A percentile compares a stretch with the other conserved stretches of the same genome.
Conservation (phyloP, 2,797 vertebrate genomes). For the Vultur gryphus region DNA sequence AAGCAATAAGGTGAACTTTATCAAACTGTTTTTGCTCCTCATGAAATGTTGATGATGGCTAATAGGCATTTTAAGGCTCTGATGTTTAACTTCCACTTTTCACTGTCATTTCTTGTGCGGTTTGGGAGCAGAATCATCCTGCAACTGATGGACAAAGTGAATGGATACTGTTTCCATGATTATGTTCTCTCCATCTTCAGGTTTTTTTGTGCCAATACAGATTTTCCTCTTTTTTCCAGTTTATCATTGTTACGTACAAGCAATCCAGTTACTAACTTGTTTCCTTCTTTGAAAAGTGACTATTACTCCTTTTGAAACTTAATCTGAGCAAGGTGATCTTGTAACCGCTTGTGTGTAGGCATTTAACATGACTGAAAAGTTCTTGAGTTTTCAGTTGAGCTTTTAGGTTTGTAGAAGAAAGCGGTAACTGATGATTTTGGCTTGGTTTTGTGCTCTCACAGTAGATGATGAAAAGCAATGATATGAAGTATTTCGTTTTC, state of each 20-base stretch:
- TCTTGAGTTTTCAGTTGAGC: background rate
- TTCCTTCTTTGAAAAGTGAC: background rate
- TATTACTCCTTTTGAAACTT: background rate
- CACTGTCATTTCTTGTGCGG: background rate
- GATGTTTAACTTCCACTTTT: background rate
- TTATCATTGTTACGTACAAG: background rate
- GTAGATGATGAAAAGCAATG: background rate
- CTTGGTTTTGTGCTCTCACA: background rate
- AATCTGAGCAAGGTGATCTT: background rate
- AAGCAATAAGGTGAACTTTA: constrained; percentile 87
- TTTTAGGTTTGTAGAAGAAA: background rate
- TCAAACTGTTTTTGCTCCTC: background rate
- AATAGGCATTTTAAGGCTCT: background rate
- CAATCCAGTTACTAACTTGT: background rate
- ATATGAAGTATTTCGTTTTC: background rate
- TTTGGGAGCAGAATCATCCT: background rate
- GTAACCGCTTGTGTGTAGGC: accelerated
- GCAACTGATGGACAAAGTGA: background rate
- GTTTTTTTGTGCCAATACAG: background rate
- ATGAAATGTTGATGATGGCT: background rate
- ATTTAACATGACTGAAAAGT: background rate
- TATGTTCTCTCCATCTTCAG: background rate
- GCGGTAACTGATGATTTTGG: background rate
- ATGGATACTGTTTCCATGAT: background rate
- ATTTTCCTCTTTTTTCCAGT: background rate